Evolutionary conservation across 2,113 vertebrate genomes (phyloP), one percentile per base, ranked within the genome.

Genomic region (Chloropsis hardwickii): DNA sequence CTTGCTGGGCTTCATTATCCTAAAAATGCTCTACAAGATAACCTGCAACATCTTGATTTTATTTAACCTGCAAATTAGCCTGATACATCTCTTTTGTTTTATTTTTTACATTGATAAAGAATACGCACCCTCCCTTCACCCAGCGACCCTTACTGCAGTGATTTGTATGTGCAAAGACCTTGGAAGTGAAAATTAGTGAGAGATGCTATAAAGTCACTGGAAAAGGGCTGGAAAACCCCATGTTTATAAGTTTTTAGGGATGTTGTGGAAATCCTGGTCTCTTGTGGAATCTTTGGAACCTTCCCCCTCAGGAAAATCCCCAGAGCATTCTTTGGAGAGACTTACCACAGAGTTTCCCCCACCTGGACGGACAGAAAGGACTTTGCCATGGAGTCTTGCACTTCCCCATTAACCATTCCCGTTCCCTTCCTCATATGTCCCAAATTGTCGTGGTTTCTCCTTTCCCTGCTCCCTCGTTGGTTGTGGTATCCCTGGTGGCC

Each of bases 211-310:
- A 86, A 96, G 60, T 20, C 70, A 22, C 73, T 15, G 72, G 70
- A 48, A 95, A 95, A 48, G 12, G 60, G 81, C 60, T 76, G 85
- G 70, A 39, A 89, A 88, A 57, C 5, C 12, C 8, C 0, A 0
- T 35, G 56, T 88, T 95, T 58, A 47, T 91, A 19, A 33, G 23
- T 50, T 22, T 45, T 89, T 20, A 50, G 96, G 88, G 86, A 40
- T 51, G 78, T 33, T 92, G 44, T 50, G 58, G 70, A n/a, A 56
- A 54, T 78, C 39, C 72, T 57, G 62, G 45, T 91, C 25, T 70
- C 56, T 44, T 19, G 44, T 19, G 44, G 44, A 44, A 42, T 42
- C 42, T 42, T 14, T 42, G 44, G 44, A 44, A 19, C 44, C 18
- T 17, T 44, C 19, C 44, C 18, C 44, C 44, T 40, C 40, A 40